Evolutionary conservation across 2,113 vertebrate genomes (phyloP), one percentile per base, ranked within the genome.

Genomic region (Cyprinus carpio): DNA sequence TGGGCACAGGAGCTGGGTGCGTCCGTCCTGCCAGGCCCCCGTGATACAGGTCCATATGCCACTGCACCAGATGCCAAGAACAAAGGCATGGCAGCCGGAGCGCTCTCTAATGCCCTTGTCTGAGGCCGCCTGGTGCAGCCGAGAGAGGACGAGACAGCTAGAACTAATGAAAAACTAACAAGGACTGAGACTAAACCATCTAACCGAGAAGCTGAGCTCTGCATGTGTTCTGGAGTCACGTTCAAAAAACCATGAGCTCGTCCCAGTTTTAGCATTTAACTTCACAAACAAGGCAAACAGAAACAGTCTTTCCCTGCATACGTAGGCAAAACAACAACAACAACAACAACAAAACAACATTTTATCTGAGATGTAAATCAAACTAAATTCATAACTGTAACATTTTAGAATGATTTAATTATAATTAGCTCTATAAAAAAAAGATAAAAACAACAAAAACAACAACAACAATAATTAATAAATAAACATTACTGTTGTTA

Each of bases 1-100:
- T 51, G 43, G 74, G 25, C 74, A 18, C 74, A 75, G 75, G 65
- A 81, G 43, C 72, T 13, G 25, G 13, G 72, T 72, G 84, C 84
- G 82, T 87, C 84, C 72, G 78, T 62, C 25, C 54, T 79, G 86
- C 54, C 86, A 84, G 40, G 69, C 75, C 78, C 77, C 82, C 20
- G 15, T 82, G 56, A 86, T 84, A 84, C 13, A 37, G 31, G 72
- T 82, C 84, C 86, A 89, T 87, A 84, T 78, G 84, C 77, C 81
- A 65, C 51, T 56, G 67, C 31, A 67, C 77, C 84, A 87, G 78
- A 77, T 82, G 82, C 75, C 78, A 74, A 81, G 81, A 84, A 64
- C 84, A 72, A 67, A 86, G 84, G 23, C 84, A 80, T 64, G 85
- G 65, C 65, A 74, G 40, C 54, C 79, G 18, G 5, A 64, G 27